phyloP scores from a whole-genome alignment of 2,888 invertebrate species.

The Idaea dimidiata region DNA sequence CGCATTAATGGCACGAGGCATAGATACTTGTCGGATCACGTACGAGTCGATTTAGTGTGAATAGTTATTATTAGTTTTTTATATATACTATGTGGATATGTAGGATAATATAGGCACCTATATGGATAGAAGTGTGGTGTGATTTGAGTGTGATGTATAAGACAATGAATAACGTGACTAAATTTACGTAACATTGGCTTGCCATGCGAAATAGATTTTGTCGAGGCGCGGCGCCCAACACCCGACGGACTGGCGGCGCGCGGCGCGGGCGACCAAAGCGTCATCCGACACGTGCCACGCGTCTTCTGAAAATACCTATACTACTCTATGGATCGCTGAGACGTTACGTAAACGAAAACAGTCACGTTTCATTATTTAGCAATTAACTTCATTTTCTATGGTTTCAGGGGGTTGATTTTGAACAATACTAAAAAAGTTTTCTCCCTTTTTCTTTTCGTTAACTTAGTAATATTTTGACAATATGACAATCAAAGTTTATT shows the following conservation, averaged over 20 bases:
- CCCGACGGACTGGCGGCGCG: neutral
- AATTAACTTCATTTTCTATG: neutral
- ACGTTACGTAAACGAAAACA: neutral
- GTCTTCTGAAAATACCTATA: neutral
- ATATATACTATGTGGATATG: too few species aligned
- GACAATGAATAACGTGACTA: neutral
- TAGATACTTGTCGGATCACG: too few species aligned
- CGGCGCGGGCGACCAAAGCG: neutral
- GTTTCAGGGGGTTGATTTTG: neutral
- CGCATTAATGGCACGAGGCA: too few species aligned
- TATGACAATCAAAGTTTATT: too few species aligned
- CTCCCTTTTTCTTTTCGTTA: too few species aligned
- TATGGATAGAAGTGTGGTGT: neutral
- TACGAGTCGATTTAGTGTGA: too few species aligned
- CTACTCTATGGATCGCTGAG: neutral
- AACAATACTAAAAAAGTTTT: too few species aligned
- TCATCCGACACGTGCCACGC: neutral
- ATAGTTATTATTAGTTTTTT: too few species aligned
- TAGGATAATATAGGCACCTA: too few species aligned
- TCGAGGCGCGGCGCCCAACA: neutral
- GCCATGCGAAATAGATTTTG: conserved; percentile 1
- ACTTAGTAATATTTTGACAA: too few species aligned
- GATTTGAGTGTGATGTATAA: neutral
- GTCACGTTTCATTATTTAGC: neutral
- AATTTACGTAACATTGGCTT: neutral